Evolutionary conservation across 2,797 vertebrate genomes (phyloP).

Genomic region (Anisognathus igniventris): DNA sequence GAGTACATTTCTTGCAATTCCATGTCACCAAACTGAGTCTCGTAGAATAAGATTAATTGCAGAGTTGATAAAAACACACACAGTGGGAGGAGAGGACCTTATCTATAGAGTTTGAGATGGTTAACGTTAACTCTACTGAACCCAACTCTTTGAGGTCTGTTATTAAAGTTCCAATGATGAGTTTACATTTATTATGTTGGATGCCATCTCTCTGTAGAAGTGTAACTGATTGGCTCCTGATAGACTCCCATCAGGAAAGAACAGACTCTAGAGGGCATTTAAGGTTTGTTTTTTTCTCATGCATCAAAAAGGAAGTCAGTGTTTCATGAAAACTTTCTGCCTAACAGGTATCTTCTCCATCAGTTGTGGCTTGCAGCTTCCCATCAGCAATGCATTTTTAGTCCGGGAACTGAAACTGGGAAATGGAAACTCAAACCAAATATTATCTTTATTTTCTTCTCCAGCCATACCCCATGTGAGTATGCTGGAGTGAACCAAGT

Average conservation of each 20-base stretch:
- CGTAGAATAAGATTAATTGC: not conserved
- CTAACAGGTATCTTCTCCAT: slow-evolving; percentile 85
- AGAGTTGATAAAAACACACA: not conserved
- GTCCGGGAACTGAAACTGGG: slow-evolving; percentile 70
- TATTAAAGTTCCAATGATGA: not conserved
- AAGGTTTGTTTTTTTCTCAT: not conserved
- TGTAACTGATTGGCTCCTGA: not conserved
- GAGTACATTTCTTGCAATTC: accelerated
- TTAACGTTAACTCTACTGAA: not conserved
- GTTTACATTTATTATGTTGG: not conserved
- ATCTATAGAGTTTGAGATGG: accelerated
- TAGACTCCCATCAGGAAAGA: not conserved
- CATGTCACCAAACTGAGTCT: not conserved
- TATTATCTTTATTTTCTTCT: slow-evolving; percentile 87
- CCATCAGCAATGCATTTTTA: slow-evolving; percentile 77
- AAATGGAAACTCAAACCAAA: slow-evolving; percentile 82
- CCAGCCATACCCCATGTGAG: slow-evolving; percentile 96
- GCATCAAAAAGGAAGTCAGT: not conserved
- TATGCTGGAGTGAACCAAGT: not conserved
- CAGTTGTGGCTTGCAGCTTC: slow-evolving; percentile 78
- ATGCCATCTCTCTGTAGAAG: not conserved
- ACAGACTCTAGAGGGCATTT: not conserved
- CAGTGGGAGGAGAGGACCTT: not conserved
- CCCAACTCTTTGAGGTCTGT: not conserved
- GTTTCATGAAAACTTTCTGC: not conserved